Percentiles rank a stretch among this genome's conserved stretches.
Conservation (phyloP, 23 tunicate species). For the Corella eumyota region DNA sequence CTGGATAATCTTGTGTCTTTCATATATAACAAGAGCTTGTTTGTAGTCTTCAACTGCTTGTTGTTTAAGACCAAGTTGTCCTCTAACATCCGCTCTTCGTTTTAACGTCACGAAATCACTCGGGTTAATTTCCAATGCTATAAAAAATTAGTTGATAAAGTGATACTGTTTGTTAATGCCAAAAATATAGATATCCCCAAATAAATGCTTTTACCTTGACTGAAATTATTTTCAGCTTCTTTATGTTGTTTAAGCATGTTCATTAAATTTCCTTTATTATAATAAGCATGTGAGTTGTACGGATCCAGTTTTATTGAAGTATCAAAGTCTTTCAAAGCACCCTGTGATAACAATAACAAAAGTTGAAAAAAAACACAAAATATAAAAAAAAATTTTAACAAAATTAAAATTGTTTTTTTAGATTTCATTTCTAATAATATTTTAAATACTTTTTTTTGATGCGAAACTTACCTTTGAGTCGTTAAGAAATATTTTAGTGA, state of each 20-base stretch:
- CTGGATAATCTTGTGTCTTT: too few species aligned
- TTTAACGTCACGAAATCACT: conserved; percentile 70
- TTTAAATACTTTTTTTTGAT: not conserved
- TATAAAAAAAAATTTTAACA: not conserved
- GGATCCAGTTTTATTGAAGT: conserved; percentile 37
- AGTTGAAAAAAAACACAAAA: not conserved
- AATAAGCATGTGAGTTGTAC: conserved; percentile 44
- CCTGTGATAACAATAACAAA: conserved; percentile 14
- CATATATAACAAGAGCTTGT: conserved; percentile 37
- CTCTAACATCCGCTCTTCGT: conserved; percentile 72
- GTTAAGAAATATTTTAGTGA: conserved; percentile 43
- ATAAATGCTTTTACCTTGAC: conserved; percentile 20
- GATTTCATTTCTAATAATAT: not conserved
- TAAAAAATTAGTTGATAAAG: not conserved
- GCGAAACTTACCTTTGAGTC: conserved; percentile 32
- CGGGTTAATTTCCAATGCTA: conserved; percentile 82
- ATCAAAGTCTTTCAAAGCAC: conserved; percentile 68
- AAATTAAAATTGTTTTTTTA: too few species aligned
- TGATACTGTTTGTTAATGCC: not conserved
- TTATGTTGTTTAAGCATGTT: conserved; percentile 35
- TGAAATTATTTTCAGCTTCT: conserved; percentile 60
- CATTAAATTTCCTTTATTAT: conserved; percentile 57
- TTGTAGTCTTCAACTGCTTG: conserved; percentile 78
- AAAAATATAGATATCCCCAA: not conserved
- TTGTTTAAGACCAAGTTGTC: conserved; percentile 49